A percentile compares a stretch with the other conserved stretches of the same genome.
Evolutionary conservation across 2,888 invertebrate species (phyloP).

Genomic region (Spilosoma lubricipeda): DNA sequence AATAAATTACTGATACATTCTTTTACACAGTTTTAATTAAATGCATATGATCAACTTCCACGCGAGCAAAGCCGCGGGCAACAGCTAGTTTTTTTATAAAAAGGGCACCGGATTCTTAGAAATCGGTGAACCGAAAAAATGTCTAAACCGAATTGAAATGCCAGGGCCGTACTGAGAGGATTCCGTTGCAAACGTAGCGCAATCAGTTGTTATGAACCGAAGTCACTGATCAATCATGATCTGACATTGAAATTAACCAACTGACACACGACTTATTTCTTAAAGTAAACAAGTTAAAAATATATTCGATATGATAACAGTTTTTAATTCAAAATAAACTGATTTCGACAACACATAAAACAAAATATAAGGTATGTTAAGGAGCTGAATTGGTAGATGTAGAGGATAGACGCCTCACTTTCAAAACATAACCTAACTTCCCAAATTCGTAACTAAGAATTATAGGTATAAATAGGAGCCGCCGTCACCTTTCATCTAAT

Average conservation of each 20-base stretch:
- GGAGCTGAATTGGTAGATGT: too few relatives aligned
- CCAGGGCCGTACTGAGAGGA: constrained; percentile 63
- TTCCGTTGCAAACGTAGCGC: constrained; percentile 56
- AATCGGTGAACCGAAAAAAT: constrained; percentile 53
- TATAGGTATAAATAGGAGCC: too few relatives aligned
- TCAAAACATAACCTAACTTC: too few relatives aligned
- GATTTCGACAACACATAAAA: background rate
- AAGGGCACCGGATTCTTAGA: constrained; percentile 71
- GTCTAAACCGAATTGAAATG: constrained; percentile 62
- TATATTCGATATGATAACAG: constrained; percentile 13
- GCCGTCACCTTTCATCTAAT: too few relatives aligned
- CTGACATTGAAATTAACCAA: constrained; percentile 64
- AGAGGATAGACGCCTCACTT: too few relatives aligned
- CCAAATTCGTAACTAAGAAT: too few relatives aligned
- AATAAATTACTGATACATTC: too few relatives aligned
- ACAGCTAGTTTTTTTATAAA: too few relatives aligned
- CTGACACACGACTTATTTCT: constrained; percentile 61
- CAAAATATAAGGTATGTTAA: too few relatives aligned
- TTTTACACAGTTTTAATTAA: too few relatives aligned
- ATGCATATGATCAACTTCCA: too few relatives aligned
- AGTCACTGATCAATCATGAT: constrained; percentile 50
- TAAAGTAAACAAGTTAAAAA: constrained; percentile 44
- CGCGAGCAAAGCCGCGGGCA: too few relatives aligned
- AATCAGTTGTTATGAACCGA: constrained; percentile 57
- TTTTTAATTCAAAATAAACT: constrained; percentile 6